Evolutionary conservation across 1,140 invertebrate species (phyloP).

Genomic region (Magallana angulata): DNA sequence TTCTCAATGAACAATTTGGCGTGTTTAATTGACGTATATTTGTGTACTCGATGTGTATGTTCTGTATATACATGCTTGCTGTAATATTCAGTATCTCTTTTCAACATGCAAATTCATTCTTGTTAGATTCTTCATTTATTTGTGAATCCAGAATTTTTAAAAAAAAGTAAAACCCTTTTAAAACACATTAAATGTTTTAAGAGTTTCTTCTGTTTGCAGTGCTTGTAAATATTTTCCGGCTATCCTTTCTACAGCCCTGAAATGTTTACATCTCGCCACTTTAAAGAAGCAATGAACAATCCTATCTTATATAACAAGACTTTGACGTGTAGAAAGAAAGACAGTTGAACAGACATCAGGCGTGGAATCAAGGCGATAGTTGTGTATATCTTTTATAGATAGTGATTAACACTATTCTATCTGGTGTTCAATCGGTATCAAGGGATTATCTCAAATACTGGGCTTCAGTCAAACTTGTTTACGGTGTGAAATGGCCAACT

Average conservation of each 20-base stretch:
- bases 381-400: neutral
- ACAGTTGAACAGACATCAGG: neutral
- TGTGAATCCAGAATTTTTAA: no score
- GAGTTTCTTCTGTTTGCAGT: no score
- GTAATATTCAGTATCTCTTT: no score
- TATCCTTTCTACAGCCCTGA: no score
- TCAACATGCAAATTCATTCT: no score
- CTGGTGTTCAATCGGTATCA: neutral
- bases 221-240: no score
- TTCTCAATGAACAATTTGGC: neutral
- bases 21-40: neutral
- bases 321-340: neutral
- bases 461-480: conserved; percentile 1
- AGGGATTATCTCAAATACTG: neutral
- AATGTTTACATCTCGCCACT: neutral
- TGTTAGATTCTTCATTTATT: no score
- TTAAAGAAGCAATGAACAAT: neutral
- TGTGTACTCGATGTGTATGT: neutral
- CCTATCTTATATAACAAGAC: neutral
- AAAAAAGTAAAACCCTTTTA: no score
- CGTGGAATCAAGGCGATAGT: neutral
- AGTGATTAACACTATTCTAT: conserved; percentile 2
- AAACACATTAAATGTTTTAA: no score
- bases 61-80: neutral
- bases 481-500: neutral